These are phyloP conservation scores for Haemorhous mexicanus DNA, from an alignment of 2,113 vertebrate species.

Conservation along the genomic window DNA sequence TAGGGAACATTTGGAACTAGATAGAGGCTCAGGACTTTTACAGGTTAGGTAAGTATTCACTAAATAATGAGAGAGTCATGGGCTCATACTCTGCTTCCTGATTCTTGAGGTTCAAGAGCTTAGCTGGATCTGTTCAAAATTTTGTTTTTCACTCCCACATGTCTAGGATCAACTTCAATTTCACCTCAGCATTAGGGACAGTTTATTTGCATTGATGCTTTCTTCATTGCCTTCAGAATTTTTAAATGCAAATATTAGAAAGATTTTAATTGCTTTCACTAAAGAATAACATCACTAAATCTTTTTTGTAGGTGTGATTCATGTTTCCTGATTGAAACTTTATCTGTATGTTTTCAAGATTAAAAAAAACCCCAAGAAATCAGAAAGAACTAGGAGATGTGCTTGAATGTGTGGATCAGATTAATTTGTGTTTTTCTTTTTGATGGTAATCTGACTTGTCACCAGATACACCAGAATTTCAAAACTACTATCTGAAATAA, in stretches of 20 bases:
- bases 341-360: background rate
- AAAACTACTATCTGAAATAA: background rate
- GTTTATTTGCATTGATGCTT: background rate
- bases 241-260: background rate
- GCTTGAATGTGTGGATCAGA: background rate
- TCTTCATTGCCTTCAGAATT: background rate
- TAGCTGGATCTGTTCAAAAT: background rate
- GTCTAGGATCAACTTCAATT: background rate
- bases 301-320: background rate
- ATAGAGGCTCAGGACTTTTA: background rate
- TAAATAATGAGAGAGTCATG: background rate
- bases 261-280: background rate
- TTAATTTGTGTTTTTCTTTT: constrained; percentile 18
- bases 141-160: background rate
- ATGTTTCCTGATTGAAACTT: background rate
- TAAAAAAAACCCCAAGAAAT: background rate
- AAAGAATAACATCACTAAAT: background rate
- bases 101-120: background rate
- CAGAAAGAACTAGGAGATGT: background rate
- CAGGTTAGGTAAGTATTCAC: background rate
- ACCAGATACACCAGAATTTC: constrained; percentile 18
- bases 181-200: background rate
- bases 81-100: background rate
- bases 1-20: background rate
- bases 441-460: constrained; percentile 19